phyloP scores from a whole-genome alignment of 2,888 invertebrate species.

The Bhutanitis thaidina region DNA sequence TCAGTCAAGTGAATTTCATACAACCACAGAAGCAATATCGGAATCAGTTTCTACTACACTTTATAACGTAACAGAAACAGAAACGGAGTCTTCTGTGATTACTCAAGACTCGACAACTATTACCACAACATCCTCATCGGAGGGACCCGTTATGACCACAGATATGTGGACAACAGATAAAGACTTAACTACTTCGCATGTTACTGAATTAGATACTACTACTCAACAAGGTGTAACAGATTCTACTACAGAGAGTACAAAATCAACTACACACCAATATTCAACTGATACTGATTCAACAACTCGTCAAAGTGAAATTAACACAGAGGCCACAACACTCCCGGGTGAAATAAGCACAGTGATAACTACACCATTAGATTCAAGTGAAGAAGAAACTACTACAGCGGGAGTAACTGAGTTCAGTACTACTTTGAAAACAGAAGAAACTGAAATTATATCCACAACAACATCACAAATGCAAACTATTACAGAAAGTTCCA shows the following conservation, averaged over 20 bases:
- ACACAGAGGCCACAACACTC: background rate
- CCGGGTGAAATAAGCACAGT: background rate
- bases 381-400: background rate
- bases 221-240: background rate
- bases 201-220: background rate
- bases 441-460: no score
- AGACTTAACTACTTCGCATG: background rate
- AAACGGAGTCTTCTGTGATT: background rate
- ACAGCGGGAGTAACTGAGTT: background rate
- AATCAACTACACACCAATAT: background rate
- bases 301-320: background rate
- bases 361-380: background rate
- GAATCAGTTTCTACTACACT: background rate
- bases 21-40: conserved; percentile 1
- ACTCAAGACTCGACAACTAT: background rate
- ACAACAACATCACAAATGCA: conserved; percentile 2
- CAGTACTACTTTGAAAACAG: no score
- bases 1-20: background rate
- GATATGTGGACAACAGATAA: background rate
- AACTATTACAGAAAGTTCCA: background rate
- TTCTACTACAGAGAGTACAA: background rate
- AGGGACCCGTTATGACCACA: background rate
- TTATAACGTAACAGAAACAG: background rate
- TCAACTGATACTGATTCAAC: background rate
- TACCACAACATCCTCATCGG: background rate